Percentiles rank a stretch among this genome's conserved stretches.
Conservation (phyloP, 1,140 invertebrate species). For the Lepidurus couesii region DNA sequence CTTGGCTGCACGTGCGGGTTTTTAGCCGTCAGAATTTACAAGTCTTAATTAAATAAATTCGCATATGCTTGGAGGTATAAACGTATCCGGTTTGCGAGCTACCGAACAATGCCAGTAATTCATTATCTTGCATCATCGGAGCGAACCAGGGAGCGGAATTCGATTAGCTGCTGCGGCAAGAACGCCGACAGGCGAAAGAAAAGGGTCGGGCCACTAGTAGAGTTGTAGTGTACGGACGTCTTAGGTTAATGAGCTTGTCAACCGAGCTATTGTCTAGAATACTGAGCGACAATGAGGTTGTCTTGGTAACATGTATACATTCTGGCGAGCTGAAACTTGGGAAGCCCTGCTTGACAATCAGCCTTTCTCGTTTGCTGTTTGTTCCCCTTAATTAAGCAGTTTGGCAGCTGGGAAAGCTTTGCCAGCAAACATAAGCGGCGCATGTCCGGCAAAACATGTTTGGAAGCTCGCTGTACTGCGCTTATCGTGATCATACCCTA, state of each 20-base stretch:
- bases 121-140: not conserved
- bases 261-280: constrained; percentile 12
- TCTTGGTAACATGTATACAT: not conserved
- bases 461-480: not conserved
- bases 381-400: constrained; percentile 19
- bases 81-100: not conserved
- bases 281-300: not conserved
- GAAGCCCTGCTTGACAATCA: not conserved
- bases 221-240: constrained; percentile 1
- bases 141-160: constrained; percentile 8
- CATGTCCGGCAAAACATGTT: not conserved
- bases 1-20: no score
- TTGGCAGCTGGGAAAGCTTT: constrained; percentile 15
- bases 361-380: not conserved
- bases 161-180: not conserved
- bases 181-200: not conserved
- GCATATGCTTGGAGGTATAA: not conserved
- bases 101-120: not conserved
- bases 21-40: no score
- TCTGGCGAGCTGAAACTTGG: not conserved
- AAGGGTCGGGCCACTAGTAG: not conserved
- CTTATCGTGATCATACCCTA: constrained; percentile 16
- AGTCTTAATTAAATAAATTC: no score
- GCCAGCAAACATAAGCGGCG: not conserved
- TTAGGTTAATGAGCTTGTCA: constrained; percentile 17